Base-by-base conservation (phyloP, 1,140 invertebrate genomes). In the Hyles euphorbiae region DNA sequence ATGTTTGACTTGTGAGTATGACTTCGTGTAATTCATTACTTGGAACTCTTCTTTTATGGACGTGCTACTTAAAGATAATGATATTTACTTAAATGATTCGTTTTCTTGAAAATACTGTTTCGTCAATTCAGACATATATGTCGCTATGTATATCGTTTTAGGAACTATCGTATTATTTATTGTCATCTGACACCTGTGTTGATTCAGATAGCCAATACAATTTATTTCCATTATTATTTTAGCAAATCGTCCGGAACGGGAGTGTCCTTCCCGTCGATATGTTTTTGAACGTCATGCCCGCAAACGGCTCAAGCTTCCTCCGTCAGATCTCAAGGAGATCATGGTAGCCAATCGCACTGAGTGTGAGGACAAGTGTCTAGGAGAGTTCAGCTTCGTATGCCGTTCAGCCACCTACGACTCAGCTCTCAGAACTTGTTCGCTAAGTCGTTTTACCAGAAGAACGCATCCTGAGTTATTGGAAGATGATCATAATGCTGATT, bases 321-420 rank as follows among this genome's bases (percentile, higher is more conserved):
- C 93, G 44, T 93, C 94, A 6, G 95, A 96, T 75, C 89, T 95
- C 3, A 96, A 96, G 78, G 95, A 96, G 87, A 91, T 94, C 40
- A 94, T 94, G 50, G 93, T 95, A 0, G 90, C 93, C 1, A 97
- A 97, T 82, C 91, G 95, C 55, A 97, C 94, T 3, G 96, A 97
- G 70, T 98, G 96, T 68, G 95, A 97, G 83, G 95, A 97, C 72
- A 96, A 95, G 71, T 98, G 96, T 77, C 83, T 97, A 47, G 96
- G 95, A 70, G 96, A 97, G 81, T 96, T 96, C 71, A 95, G 92
- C 54, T 96, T 97, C 69, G 93, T 96, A 2, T 98, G 96, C 74
- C 93, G 96, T 34, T 96, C 96, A 0, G 95, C 94, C 0, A 94
- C 95, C 3, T 98, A 93, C 72, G 95, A 97, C 74, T 91, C 93